Evolutionary conservation across 2,113 vertebrate species (phyloP), one percentile per base, ranked within the genome.

Genomic region (Crocuta crocuta): DNA sequence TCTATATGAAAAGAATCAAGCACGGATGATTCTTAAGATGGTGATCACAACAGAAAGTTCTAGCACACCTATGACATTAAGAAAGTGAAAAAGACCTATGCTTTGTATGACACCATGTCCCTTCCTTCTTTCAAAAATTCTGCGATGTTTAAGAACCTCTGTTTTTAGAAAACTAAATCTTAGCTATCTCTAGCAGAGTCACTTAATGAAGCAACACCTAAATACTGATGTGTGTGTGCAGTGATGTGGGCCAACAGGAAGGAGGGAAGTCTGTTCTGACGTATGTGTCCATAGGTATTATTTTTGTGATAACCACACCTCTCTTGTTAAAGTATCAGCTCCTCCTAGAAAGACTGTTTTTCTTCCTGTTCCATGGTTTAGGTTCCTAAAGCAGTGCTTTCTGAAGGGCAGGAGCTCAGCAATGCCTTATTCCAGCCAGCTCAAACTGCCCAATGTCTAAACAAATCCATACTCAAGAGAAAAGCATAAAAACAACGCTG

Each of bases 141-240:
- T 74, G 28, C 17, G 58, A 53, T 26, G 61, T 71, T 70, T 78
- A 87, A 66, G 35, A 12, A 23, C 0, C 2, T 61, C 10, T 39
- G n/a, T 84, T 45, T 80, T 70, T 16, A 79, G 39, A 26, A 91
- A 91, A 80, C 24, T 6, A 93, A 96, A 48, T 71, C 31, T 39
- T 63, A 76, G 17, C 23, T 80, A 80, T 43, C 16, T 70, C 28
- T 63, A 35, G 24, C 13, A 61, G 55, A 58, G 68, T 63, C 39
- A 31, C 24, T 66, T 80, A 80, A 35, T 63, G 45, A 93, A 88
- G 92, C 45, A 79, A 48, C 28, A 53, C 19, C 24, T 35, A 43
- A 33, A 15, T 68, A 61, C 6, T 43, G 4, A n/a, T 4, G 5
- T 55, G 17, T 55, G 17, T 76, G 0, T 79, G 79, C 0, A 2